Percentiles rank a stretch among this genome's conserved stretches.
Evolutionary conservation across 2,888 invertebrate species (phyloP).

Genomic region (Pelosia muscerda): DNA sequence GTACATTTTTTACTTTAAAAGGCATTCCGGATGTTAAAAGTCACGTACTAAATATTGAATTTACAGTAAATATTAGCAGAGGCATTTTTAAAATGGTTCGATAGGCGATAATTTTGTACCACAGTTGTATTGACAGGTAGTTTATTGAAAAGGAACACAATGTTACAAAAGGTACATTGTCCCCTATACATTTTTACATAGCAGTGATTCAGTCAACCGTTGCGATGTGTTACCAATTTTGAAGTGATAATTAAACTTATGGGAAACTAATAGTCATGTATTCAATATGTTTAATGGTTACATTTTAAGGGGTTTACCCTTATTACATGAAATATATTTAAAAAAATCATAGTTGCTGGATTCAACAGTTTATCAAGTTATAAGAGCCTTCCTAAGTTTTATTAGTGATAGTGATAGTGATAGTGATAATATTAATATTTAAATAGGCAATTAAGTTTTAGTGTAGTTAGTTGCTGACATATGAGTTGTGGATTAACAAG

Average conservation of each 20-base stretch:
- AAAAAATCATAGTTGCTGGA: too few relatives aligned
- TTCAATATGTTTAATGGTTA: neutral
- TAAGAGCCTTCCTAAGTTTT: too few relatives aligned
- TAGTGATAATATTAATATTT: too few relatives aligned
- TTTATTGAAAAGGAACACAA: slow-evolving; percentile 39
- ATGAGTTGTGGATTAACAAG: too few relatives aligned
- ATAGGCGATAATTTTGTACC: slow-evolving; percentile 52
- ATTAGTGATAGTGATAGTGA: too few relatives aligned
- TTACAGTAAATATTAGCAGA: slow-evolving; percentile 54
- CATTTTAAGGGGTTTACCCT: neutral
- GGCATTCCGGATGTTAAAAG: slow-evolving; percentile 38
- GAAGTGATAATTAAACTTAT: slow-evolving; percentile 13
- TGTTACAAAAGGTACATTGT: slow-evolving; percentile 24
- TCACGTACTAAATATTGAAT: slow-evolving; percentile 48
- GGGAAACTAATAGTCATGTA: neutral
- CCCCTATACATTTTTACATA: slow-evolving; percentile 28
- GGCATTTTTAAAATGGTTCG: slow-evolving; percentile 48
- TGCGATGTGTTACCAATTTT: slow-evolving; percentile 17
- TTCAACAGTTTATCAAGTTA: too few relatives aligned
- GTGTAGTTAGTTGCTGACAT: too few relatives aligned
- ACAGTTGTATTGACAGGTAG: slow-evolving; percentile 24
- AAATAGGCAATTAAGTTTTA: too few relatives aligned
- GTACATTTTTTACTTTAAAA: slow-evolving; percentile 59
- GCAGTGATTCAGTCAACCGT: slow-evolving; percentile 30
- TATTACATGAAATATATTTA: too few relatives aligned